These are phyloP conservation scores for Crocuta crocuta DNA, from an alignment of 2,113 vertebrate species.

Conservation along the genomic window DNA sequence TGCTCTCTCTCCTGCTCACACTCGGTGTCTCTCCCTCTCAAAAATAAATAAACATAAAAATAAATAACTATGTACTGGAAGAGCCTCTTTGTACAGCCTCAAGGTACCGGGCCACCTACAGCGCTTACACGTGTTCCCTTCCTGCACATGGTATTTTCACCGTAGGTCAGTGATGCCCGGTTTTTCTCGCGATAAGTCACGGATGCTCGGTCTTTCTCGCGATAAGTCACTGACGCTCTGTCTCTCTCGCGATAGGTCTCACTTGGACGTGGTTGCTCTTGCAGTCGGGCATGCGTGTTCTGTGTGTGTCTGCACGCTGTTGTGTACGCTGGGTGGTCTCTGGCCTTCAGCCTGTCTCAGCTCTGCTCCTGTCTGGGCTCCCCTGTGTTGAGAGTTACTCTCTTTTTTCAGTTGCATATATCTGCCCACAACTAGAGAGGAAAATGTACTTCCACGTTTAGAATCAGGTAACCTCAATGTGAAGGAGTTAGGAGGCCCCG, in stretches of 20 bases:
- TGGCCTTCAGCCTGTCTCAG: neutral
- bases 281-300: fast-evolving
- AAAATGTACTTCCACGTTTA: neutral
- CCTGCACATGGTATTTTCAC: fast-evolving
- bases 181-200: neutral
- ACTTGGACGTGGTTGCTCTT: fast-evolving
- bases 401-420: too few relatives aligned
- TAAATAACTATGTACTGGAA: neutral
- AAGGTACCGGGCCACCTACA: fast-evolving
- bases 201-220: neutral
- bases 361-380: fast-evolving
- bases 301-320: too few relatives aligned
- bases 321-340: fast-evolving
- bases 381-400: neutral
- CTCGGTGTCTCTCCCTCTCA: too few relatives aligned
- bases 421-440: neutral
- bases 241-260: neutral
- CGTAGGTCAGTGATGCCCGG: neutral
- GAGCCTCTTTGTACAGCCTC: neutral
- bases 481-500: neutral
- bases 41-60: too few relatives aligned
- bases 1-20: too few relatives aligned
- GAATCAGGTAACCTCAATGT: neutral
- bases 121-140: fast-evolving
- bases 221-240: fast-evolving